A percentile compares a stretch with the other conserved stretches of the same genome.
Evolutionary conservation across 2,113 vertebrate genomes (phyloP).

Genomic region (Microcebus jonahi): DNA sequence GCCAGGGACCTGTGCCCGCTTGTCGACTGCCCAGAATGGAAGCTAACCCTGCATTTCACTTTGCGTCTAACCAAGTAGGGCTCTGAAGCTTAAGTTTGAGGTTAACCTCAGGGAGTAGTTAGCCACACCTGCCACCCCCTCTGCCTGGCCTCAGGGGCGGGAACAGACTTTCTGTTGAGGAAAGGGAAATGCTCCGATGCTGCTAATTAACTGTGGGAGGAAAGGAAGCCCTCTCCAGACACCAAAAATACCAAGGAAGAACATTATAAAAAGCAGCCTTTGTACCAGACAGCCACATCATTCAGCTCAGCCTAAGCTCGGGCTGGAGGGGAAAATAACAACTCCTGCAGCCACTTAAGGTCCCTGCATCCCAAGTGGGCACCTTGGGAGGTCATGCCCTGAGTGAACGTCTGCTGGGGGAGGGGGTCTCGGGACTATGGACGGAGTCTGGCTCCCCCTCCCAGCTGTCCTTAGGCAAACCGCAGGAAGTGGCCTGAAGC

Average conservation of each 20-base stretch:
- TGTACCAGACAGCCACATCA: conserved; percentile 57
- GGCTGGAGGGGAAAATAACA: conserved; percentile 42
- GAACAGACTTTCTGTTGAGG: conserved; percentile 54
- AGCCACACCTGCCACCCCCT: conserved; percentile 55
- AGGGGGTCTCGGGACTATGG: neutral
- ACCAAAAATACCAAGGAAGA: conserved; percentile 62
- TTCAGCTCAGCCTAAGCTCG: neutral
- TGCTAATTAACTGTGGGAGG: conserved; percentile 68
- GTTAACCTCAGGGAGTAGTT: conserved; percentile 67
- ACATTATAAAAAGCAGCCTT: conserved; percentile 62
- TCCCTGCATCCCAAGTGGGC: neutral
- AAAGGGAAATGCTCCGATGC: conserved; percentile 55
- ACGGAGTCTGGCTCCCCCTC: neutral
- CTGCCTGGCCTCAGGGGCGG: conserved; percentile 8
- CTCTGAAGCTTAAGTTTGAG: conserved; percentile 59
- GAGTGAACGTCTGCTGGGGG: neutral
- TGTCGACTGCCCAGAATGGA: neutral
- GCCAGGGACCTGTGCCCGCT: neutral
- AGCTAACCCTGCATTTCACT: neutral
- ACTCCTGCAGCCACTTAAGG: neutral
- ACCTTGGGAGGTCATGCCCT: neutral
- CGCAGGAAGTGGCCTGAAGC: neutral
- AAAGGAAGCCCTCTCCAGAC: conserved; percentile 67
- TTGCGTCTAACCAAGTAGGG: neutral
- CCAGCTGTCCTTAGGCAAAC: neutral